Percentiles rank a stretch among this genome's conserved stretches.
Conservation (phyloP, 2,888 invertebrate species). For the Idaea biselata region DNA sequence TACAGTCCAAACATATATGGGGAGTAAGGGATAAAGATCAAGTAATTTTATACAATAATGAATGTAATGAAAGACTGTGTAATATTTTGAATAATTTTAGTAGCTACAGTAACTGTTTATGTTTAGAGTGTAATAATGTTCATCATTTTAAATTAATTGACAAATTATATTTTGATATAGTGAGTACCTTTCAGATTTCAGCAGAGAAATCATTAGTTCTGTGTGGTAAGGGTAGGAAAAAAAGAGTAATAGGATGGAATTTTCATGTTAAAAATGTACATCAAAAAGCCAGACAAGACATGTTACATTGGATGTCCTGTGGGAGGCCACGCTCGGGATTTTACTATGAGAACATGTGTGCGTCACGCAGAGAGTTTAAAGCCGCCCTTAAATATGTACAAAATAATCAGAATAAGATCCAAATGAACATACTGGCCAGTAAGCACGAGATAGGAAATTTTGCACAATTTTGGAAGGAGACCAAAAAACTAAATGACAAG, state of each 20-base stretch:
- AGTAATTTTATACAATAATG: slow-evolving; percentile 6
- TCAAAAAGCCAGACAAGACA: slow-evolving; percentile 10
- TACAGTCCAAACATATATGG: slow-evolving; percentile 6
- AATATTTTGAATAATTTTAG: slow-evolving; percentile 6
- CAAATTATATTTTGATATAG: background rate
- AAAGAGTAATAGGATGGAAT: slow-evolving; percentile 13
- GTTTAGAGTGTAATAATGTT: background rate
- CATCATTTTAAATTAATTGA: background rate
- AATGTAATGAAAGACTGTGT: slow-evolving; percentile 5
- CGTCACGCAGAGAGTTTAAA: slow-evolving; percentile 13
- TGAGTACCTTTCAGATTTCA: background rate
- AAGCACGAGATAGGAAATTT: slow-evolving; percentile 12
- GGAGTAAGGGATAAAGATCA: slow-evolving; percentile 10
- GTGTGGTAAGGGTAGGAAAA: too few relatives aligned
- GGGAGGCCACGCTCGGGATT: slow-evolving; percentile 15
- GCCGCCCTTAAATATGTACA: slow-evolving; percentile 11
- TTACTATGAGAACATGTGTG: slow-evolving; percentile 13
- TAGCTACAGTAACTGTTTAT: slow-evolving; percentile 7
- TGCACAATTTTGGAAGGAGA: slow-evolving; percentile 17
- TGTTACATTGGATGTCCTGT: slow-evolving; percentile 9
- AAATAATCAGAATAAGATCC: slow-evolving; percentile 12
- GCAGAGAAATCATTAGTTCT: background rate
- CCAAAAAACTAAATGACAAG: slow-evolving; percentile 3
- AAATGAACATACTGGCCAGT: slow-evolving; percentile 11
- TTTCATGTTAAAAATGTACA: slow-evolving; percentile 9